A percentile compares a stretch with the other conserved stretches of the same genome.
These are phyloP conservation scores for Parus major DNA, from an alignment of 2,113 vertebrate genomes.

Conservation along the genomic window DNA sequence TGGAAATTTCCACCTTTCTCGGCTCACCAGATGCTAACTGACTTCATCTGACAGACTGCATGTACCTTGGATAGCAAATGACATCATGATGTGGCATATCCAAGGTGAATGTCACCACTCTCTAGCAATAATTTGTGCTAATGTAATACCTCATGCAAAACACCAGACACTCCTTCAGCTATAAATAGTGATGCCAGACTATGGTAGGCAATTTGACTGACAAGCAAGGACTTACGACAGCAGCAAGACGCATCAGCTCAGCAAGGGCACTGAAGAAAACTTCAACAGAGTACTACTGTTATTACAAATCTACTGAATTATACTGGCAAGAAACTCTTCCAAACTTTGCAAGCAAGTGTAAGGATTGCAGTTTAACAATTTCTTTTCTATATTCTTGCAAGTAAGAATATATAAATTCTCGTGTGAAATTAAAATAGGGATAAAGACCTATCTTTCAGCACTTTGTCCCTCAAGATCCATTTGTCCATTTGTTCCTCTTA, in stretches of 20 bases:
- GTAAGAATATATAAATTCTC: not conserved
- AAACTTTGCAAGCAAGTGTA: not conserved
- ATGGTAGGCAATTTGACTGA: slow-evolving; percentile 23
- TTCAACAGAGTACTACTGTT: not conserved
- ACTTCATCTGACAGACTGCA: slow-evolving; percentile 1
- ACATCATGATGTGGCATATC: slow-evolving; percentile 27
- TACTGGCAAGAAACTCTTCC: not conserved
- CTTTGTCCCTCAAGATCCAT: not conserved
- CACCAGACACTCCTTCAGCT: slow-evolving; percentile 19
- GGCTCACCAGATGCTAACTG: not conserved
- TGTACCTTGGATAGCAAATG: slow-evolving; percentile 29
- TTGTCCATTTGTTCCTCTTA: not conserved
- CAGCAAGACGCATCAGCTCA: not conserved
- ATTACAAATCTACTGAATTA: not conserved
- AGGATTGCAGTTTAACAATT: not conserved
- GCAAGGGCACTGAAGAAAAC: not conserved
- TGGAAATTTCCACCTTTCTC: not conserved
- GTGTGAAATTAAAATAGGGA: not conserved
- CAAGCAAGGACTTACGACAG: not conserved
- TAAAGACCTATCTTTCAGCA: not conserved
- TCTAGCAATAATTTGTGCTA: slow-evolving; percentile 49
- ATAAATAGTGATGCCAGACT: slow-evolving; percentile 51
- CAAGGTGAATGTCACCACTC: slow-evolving; percentile 51
- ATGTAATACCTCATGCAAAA: slow-evolving; percentile 53
- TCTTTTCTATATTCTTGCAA: not conserved